Percentiles rank a stretch among this genome's conserved stretches.
These are phyloP conservation scores for Lepidurus apus DNA, from an alignment of 1,140 invertebrate genomes.

Conservation along the genomic window DNA sequence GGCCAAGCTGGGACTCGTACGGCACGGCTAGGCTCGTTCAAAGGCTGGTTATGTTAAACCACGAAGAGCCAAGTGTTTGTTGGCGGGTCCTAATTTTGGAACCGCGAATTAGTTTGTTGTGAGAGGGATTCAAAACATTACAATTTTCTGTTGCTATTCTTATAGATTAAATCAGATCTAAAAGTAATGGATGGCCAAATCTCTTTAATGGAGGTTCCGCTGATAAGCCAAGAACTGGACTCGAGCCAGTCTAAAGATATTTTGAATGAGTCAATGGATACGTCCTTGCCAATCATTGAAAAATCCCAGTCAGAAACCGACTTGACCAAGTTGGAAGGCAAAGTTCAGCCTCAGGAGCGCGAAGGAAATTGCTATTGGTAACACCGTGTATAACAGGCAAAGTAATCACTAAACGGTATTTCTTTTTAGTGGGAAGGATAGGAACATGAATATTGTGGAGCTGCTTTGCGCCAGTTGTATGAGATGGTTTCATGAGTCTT, in stretches of 20 bases:
- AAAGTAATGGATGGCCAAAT: background rate
- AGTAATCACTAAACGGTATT: constrained; percentile 33
- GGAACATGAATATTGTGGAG: constrained; percentile 85
- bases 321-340: background rate
- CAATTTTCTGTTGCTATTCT: background rate
- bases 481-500: constrained; percentile 89
- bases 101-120: background rate
- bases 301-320: constrained; percentile 5
- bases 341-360: background rate
- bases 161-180: background rate
- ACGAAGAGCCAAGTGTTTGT: background rate
- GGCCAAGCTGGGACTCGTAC: no score
- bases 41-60: background rate
- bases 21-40: background rate
- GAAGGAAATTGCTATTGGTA: constrained; percentile 45
- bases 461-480: constrained; percentile 82
- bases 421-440: constrained; percentile 73
- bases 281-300: background rate
- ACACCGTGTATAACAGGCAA: constrained; percentile 3
- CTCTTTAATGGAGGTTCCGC: background rate
- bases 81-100: background rate
- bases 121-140: constrained; percentile 2
- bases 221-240: background rate
- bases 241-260: background rate
- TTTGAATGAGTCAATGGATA: background rate